Percentiles rank a stretch among this genome's conserved stretches.
Conservation (phyloP, 1,140 invertebrate species). For the Drosophila guanche region DNA sequence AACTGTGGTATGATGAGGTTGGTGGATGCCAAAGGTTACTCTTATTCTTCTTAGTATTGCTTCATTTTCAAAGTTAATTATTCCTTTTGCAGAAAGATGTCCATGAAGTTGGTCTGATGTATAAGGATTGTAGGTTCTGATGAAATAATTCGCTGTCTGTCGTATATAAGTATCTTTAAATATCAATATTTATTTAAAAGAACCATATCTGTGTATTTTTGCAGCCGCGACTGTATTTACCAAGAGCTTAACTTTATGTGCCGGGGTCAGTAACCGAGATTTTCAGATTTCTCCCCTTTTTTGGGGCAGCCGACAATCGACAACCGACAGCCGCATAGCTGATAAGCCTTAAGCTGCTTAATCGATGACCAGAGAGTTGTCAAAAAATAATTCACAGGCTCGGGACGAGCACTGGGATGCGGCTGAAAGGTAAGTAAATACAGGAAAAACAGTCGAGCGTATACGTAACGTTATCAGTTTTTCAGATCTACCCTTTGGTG, state of each 20-base stretch:
- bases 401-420: slow-evolving; percentile 3
- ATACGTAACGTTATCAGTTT: slow-evolving; percentile 75
- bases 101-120: too few relatives aligned
- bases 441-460: slow-evolving; percentile 68
- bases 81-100: too few relatives aligned
- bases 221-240: slow-evolving; percentile 11
- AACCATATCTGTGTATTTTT: slow-evolving; percentile 14
- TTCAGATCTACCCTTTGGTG: slow-evolving; percentile 70
- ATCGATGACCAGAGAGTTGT: slow-evolving; percentile 80
- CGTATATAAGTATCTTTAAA: not conserved
- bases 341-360: slow-evolving; percentile 81
- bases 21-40: slow-evolving; percentile 31
- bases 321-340: slow-evolving; percentile 44
- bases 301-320: not conserved
- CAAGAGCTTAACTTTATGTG: slow-evolving; percentile 27
- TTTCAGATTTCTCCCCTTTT: slow-evolving; percentile 40
- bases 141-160: too few relatives aligned
- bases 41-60: slow-evolving; percentile 26
- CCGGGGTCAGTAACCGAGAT: slow-evolving; percentile 58
- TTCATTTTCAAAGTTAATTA: slow-evolving; percentile 6
- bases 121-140: too few relatives aligned
- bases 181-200: not conserved
- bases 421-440: slow-evolving; percentile 66
- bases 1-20: slow-evolving; percentile 28
- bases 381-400: slow-evolving; percentile 78